Base-by-base conservation (phyloP, 2,888 invertebrate genomes). In the Latrodectus hesperus region DNA sequence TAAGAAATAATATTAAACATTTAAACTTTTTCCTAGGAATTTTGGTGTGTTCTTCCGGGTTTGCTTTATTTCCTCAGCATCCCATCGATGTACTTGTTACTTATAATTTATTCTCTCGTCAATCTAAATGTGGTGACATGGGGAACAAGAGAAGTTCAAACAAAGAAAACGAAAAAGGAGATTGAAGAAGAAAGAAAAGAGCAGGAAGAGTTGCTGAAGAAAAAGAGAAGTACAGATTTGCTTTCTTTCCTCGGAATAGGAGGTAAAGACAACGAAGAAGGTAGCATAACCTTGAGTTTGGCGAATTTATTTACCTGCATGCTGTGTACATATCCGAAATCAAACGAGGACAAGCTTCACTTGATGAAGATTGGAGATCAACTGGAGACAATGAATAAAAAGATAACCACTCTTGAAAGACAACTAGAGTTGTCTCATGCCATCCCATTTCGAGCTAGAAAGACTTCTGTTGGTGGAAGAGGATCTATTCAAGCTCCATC, bases 101-200 rank as follows among this genome's bases (percentile, higher is more conserved):
- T 98, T 80, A 95, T 98, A 90, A 96, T 98, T 83, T 98, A 97
- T 92, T 97, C 98, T 0, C 93, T 98, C 51, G 97, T 97, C 92
- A 98, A 98, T 92, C 94, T 98, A 93, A 97, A 98, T 92, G 96
- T 97, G 91, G 96, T 98, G 6, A 95, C 96, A 1, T 98, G 98
- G 98, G 98, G 98, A 9, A 98, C 98, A 0, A 93, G 98, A 88
- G 98, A 98, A 92, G 95, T 93, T 12, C 92, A 95, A 90, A 95
- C 95, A 52, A 98, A 98, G 92, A 97, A 97, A 92, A 97, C 97
- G 0, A 97, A 97, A 92, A 97, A 97, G 95, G 97, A 98, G 94
- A 92, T 97, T 88, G 97, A 96, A 93, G 95, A 96, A 92, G 89
- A 89, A 60, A 73, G 82, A 53, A 89, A 89, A 70, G 82, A 85